These are phyloP conservation scores for Plectropomus leopardus DNA, from an alignment of 2,113 vertebrate genomes.

Conservation along the genomic window DNA sequence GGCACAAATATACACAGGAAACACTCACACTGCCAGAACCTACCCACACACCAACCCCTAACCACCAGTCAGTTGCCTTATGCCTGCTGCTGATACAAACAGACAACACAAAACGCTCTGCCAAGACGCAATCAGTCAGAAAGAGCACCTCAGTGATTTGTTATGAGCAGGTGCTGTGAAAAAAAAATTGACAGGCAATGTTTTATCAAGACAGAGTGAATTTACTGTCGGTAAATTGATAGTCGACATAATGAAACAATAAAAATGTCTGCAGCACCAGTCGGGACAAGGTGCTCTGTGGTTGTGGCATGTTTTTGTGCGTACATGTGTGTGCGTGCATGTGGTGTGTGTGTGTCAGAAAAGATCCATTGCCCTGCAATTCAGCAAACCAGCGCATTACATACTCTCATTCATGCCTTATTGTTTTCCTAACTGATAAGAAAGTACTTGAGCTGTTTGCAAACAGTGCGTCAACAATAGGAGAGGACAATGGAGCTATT, in stretches of 20 bases:
- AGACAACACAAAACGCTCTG: slow-evolving; percentile 68
- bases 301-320: not conserved
- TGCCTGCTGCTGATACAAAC: slow-evolving; percentile 65
- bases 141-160: slow-evolving; percentile 70
- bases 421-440: slow-evolving; percentile 68
- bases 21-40: slow-evolving; percentile 31
- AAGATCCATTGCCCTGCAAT: slow-evolving; percentile 16
- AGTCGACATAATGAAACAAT: slow-evolving; percentile 77
- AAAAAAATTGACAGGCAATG: slow-evolving; percentile 68
- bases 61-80: slow-evolving; percentile 51
- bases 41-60: slow-evolving; percentile 47
- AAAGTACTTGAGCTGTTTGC: slow-evolving; percentile 68
- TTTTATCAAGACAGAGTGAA: slow-evolving; percentile 71
- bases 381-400: slow-evolving; percentile 18
- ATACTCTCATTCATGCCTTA: slow-evolving; percentile 37
- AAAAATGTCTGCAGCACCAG: slow-evolving; percentile 55
- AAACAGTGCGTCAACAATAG: slow-evolving; percentile 56
- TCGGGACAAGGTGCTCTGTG: slow-evolving; percentile 25
- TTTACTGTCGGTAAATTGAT: slow-evolving; percentile 75
- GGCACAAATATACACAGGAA: slow-evolving; percentile 20
- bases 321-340: not conserved
- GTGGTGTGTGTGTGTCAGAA: not conserved
- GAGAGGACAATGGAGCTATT: slow-evolving; percentile 63
- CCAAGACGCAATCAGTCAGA: slow-evolving; percentile 71
- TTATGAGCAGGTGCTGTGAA: slow-evolving; percentile 76